These are phyloP conservation scores for Rhynchomys soricoides DNA, from an alignment of 2,113 vertebrate genomes.

Conservation along the genomic window DNA sequence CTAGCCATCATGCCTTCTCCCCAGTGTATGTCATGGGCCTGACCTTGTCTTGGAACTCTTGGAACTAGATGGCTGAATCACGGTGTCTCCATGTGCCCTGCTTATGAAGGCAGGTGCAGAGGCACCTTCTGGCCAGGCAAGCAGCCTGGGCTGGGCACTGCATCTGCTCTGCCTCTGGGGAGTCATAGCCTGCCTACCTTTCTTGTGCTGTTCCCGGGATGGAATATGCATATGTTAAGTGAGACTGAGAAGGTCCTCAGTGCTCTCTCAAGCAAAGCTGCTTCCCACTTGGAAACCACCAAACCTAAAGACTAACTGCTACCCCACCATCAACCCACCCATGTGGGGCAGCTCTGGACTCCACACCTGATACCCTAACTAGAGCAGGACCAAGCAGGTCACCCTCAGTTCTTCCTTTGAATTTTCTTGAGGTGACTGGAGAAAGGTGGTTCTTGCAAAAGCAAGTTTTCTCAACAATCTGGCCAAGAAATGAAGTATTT, in stretches of 20 bases:
- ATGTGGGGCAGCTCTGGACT: rapidly evolving
- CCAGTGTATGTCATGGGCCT: no score
- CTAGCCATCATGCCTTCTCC: not conserved
- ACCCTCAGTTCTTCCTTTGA: not conserved
- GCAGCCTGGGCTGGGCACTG: not conserved
- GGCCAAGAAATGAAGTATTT: rapidly evolving
- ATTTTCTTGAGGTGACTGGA: not conserved
- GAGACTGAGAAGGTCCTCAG: not conserved
- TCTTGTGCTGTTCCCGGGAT: not conserved
- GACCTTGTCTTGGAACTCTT: not conserved
- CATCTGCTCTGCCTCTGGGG: not conserved
- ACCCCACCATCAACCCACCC: not conserved
- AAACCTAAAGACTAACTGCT: no score
- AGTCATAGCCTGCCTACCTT: not conserved
- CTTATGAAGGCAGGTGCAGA: not conserved
- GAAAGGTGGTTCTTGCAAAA: not conserved
- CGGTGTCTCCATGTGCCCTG: not conserved
- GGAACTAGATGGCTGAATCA: not conserved
- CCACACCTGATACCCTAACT: no score
- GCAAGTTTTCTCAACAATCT: not conserved
- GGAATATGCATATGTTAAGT: rapidly evolving
- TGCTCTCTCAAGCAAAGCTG: no score
- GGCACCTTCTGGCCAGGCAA: rapidly evolving
- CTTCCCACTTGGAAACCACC: rapidly evolving
- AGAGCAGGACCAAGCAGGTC: rapidly evolving